Conservation (phyloP, 2,888 invertebrate species). For the Lithophane ornitopus region DNA sequence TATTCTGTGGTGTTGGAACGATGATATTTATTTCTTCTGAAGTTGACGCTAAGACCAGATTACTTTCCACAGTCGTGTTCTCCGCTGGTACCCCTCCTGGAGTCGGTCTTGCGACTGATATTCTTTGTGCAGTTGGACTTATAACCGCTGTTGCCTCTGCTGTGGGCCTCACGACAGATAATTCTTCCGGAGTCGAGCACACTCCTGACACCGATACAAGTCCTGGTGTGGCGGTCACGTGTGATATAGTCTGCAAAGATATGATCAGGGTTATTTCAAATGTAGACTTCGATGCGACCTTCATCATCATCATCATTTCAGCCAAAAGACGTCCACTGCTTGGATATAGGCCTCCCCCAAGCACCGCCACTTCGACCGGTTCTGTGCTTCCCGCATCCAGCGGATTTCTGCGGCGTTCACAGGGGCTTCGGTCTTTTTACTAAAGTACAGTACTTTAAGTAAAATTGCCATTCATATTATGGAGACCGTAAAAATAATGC, state of each 20-base stretch:
- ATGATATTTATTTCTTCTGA: conserved; percentile 35
- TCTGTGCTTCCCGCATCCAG: no score
- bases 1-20: conserved; percentile 61
- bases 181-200: conserved; percentile 24
- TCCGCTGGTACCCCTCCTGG: not conserved
- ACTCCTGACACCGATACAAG: conserved; percentile 68
- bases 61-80: conserved; percentile 63
- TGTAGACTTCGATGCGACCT: not conserved
- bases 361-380: no score
- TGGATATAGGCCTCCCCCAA: no score
- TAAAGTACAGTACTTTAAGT: not conserved
- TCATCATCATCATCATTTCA: not conserved
- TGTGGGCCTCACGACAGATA: conserved; percentile 55
- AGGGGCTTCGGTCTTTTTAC: not conserved
- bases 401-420: no score
- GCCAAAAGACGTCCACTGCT: no score
- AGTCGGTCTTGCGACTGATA: conserved; percentile 48
- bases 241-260: conserved; percentile 79
- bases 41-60: not conserved
- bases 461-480: not conserved
- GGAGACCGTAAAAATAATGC: not conserved
- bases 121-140: conserved; percentile 65
- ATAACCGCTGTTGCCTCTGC: conserved; percentile 43
- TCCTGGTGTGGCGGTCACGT: conserved; percentile 76
- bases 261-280: not conserved